These are phyloP conservation scores for Zaprionus davidi DNA, from an alignment of 1,140 invertebrate genomes.

Conservation along the genomic window DNA sequence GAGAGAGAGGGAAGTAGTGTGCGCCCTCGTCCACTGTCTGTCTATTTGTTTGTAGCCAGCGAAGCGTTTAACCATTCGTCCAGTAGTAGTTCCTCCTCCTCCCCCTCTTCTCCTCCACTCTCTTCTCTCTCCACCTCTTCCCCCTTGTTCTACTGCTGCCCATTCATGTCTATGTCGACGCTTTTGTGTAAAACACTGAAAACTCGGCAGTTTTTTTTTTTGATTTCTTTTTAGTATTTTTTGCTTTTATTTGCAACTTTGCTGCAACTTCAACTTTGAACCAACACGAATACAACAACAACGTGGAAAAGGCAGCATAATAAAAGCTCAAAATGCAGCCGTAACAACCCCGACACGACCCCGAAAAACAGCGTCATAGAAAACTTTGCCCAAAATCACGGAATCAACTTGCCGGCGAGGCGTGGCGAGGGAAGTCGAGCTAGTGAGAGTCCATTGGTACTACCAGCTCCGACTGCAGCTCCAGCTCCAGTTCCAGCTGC, in stretches of 20 bases:
- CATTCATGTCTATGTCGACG: conserved; percentile 69
- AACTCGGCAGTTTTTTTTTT: conserved; percentile 64
- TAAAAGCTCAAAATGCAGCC: conserved; percentile 77
- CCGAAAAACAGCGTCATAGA: conserved; percentile 46
- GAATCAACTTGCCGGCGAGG: conserved; percentile 70
- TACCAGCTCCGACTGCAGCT: conserved; percentile 32
- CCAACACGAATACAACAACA: conserved; percentile 54
- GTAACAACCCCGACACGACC: conserved; percentile 45
- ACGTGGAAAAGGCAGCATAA: conserved; percentile 48
- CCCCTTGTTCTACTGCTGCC: conserved; percentile 39
- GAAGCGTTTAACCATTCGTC: conserved; percentile 79
- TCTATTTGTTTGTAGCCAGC: conserved; percentile 77
- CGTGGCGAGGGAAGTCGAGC: background rate
- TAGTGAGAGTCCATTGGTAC: conserved; percentile 62
- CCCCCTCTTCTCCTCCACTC: conserved; percentile 5
- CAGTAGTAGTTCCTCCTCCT: conserved; percentile 33
- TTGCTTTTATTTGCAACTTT: conserved; percentile 56
- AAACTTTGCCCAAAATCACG: conserved; percentile 74
- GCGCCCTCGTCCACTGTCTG: conserved; percentile 37
- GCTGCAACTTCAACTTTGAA: conserved; percentile 73
- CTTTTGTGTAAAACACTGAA: conserved; percentile 82
- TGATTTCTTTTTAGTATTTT: conserved; percentile 25
- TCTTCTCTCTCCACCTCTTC: background rate
- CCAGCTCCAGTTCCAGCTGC: conserved; percentile 35
- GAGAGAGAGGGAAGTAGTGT: too few relatives aligned